Percentiles rank a stretch among this genome's conserved stretches.
Evolutionary conservation across 2,888 invertebrate species (phyloP).

Genomic region (Drosophila histrio): DNA sequence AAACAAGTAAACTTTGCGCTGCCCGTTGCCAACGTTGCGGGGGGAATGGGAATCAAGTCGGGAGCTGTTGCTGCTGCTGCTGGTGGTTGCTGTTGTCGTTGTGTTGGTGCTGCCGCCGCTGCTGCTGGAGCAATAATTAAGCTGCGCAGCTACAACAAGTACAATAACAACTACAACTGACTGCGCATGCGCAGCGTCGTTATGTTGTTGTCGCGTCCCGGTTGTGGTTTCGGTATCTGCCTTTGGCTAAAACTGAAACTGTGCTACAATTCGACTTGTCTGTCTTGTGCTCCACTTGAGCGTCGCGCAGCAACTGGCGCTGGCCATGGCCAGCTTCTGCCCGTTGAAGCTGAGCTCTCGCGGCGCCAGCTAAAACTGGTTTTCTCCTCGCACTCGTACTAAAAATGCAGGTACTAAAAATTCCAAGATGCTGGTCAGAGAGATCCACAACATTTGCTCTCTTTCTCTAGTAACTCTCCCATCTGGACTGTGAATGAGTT

Average conservation of each 20-base stretch:
- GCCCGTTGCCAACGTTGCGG: slow-evolving; percentile 12
- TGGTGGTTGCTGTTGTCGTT: slow-evolving; percentile 2
- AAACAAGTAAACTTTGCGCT: slow-evolving; percentile 76
- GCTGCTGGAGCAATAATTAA: slow-evolving; percentile 66
- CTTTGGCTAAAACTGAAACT: slow-evolving; percentile 6
- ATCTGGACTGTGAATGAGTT: slow-evolving; percentile 66
- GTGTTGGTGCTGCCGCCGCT: not conserved
- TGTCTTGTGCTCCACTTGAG: slow-evolving; percentile 70
- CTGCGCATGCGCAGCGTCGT: slow-evolving; percentile 71
- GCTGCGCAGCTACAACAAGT: slow-evolving; percentile 52
- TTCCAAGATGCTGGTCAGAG: slow-evolving; percentile 52
- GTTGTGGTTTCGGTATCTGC: slow-evolving; percentile 21
- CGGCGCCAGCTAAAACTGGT: slow-evolving; percentile 41
- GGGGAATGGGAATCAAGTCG: slow-evolving; percentile 39
- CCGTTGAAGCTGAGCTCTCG: slow-evolving; percentile 15
- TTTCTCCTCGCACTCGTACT: slow-evolving; percentile 32
- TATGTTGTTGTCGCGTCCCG: slow-evolving; percentile 29
- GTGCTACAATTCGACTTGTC: not conserved
- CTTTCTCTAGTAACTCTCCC: not conserved
- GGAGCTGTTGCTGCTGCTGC: slow-evolving; percentile 18
- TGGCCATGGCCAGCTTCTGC: slow-evolving; percentile 35
- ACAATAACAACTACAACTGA: slow-evolving; percentile 36
- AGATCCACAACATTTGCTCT: not conserved
- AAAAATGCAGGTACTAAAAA: slow-evolving; percentile 56
- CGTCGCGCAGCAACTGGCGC: slow-evolving; percentile 71